Base-by-base conservation (phyloP, 2,797 vertebrate species). In the Ceyx erithaca region DNA sequence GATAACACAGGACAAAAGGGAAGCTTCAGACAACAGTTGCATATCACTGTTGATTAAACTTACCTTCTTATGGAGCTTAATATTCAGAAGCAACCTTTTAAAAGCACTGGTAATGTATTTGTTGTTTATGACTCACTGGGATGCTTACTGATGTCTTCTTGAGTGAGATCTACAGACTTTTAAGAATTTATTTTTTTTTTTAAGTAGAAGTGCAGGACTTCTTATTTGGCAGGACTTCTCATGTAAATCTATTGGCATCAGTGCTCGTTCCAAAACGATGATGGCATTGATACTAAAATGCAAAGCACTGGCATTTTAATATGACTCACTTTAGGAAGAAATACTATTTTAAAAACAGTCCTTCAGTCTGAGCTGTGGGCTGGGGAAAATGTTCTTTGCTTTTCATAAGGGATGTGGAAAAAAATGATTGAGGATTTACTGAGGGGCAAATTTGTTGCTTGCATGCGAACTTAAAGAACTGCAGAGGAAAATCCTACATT, bases 271-370 rank as follows among this genome's bases (percentile, higher is more conserved):
- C 88, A 83, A 88, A 94, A 64, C 40, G 49, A 33, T 69, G 43
- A 51, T 92, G 68, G 14, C 75, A 68, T 73, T 87, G 80, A 66
- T 87, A 46, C 35, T 83, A 58, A 93, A 90, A 64, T 84, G 30
- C 59, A 72, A 85, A 85, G 43, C 48, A 59, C 22, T 89, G 70
- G 51, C 67, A 67, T 94, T 82, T 93, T 90, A 79, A 80, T 75
- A 80, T 94, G 67, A 93, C 49, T 92, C 86, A 82, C n/a, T 87
- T 91, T 11, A 76, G 76, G 40, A 80, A 77, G 76, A 89, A 82
- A 57, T 57, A 57, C 40, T 59, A 28, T 73, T 91, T 88, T 67
- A 81, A 88, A 93, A 86, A 49, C 57, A 76, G 0, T 68, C 54
- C 25, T 89, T 82, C 68, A 54, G 37, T 73, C 79, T 82, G 61